Conservation (phyloP, 53 echinoderm and acorn worm genomes). For the Hippasteria phrygiana region DNA sequence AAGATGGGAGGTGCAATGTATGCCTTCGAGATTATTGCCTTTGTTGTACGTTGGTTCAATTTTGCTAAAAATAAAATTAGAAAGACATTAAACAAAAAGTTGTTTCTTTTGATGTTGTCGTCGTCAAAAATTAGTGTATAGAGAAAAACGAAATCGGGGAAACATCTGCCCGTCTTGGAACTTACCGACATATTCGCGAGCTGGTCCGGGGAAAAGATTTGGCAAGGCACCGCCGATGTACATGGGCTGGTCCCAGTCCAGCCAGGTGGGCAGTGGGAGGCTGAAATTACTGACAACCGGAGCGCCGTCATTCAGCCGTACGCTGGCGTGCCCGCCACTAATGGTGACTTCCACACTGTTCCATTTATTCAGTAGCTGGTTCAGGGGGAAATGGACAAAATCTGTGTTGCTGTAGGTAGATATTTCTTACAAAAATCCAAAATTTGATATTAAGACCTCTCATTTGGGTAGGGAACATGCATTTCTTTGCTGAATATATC, state of each 20-base stretch:
- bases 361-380: slow-evolving; percentile 61
- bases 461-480: no score
- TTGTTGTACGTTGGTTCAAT: no score
- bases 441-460: no score
- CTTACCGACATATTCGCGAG: slow-evolving; percentile 46
- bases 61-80: no score
- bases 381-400: no score
- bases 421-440: neutral
- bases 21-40: no score
- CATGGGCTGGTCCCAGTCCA: slow-evolving; percentile 89
- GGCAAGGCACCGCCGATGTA: slow-evolving; percentile 89
- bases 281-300: slow-evolving; percentile 61
- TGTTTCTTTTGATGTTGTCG: no score
- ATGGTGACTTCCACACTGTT: slow-evolving; percentile 81
- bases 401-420: no score
- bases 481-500: no score
- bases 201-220: slow-evolving; percentile 69
- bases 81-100: no score
- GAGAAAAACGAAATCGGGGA: neutral
- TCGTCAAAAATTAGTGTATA: no score
- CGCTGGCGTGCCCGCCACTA: slow-evolving; percentile 64
- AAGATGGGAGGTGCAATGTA: no score
- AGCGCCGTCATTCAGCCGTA: slow-evolving; percentile 81
- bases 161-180: neutral
- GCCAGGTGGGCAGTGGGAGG: slow-evolving; percentile 35